Evolutionary conservation across 2,113 vertebrate species (phyloP), one percentile per base, ranked within the genome.

Genomic region (Oreochromis aureus): DNA sequence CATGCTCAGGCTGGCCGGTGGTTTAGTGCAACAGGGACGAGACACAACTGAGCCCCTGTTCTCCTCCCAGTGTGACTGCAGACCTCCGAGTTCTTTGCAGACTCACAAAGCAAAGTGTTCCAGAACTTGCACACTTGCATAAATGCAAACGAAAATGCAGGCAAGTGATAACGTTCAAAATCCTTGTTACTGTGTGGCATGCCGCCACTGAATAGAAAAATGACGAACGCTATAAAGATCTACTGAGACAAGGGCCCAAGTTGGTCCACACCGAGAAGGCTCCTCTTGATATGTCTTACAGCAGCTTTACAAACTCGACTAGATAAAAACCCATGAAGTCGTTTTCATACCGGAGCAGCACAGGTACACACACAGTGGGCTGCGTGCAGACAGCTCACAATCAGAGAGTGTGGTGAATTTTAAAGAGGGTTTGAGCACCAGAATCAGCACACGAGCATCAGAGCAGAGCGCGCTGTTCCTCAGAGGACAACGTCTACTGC

Each of bases 291-390:
- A 81, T 3, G 24, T 82, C 84, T 80, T 34, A 85, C 54, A 83
- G 54, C 27, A 91, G 85, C 88, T 90, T 81, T 81, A 87, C 83
- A 87, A 87, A 81, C 54, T 92, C 32, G 73, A 34, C 44, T 82
- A 86, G 15, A 76, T 18, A 87, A 71, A 80, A 87, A 61, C 80
- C 53, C 61, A 85, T 59, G 53, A 76, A 83, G 24, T 84, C 34
- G 39, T 88, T 86, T 86, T 88, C 66, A 90, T 73, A 44, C 54
- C 81, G 27, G 46, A 87, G 46, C 80, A 54, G 55, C 46, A n/a
- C 41, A 46, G 11, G 27, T 30, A 16, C 9, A 48, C 81, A 83
- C 15, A 46, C 56, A 34, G 30, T 5, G 10, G 13, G 24, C 85
- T 59, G 39, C 12, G 19, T 46, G 79, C 48, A 32, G 83, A 10